These are phyloP conservation scores for Coenonympha arcania DNA, from an alignment of 2,888 invertebrate genomes.

Conservation along the genomic window DNA sequence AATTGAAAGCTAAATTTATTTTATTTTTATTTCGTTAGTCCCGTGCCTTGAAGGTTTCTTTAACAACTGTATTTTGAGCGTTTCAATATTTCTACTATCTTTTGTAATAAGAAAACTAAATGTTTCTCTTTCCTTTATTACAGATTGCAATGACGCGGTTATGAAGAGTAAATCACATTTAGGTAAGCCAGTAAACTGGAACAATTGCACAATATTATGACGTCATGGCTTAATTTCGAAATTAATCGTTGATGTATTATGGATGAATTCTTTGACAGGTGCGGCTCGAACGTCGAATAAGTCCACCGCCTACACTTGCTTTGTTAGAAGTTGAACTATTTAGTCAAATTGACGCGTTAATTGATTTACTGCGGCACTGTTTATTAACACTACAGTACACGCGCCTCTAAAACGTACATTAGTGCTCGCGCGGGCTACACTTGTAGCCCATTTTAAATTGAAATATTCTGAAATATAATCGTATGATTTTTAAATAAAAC, in stretches of 20 bases:
- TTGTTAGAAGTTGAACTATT: conserved; percentile 44
- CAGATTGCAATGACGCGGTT: conserved; percentile 63
- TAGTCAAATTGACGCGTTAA: conserved; percentile 51
- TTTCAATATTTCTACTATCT: background rate
- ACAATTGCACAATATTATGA: conserved; percentile 38
- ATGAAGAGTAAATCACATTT: conserved; percentile 55
- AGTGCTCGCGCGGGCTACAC: too few species aligned
- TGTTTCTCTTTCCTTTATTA: conserved; percentile 37
- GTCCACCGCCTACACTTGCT: conserved; percentile 50
- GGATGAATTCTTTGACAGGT: conserved; percentile 43
- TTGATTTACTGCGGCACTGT: conserved; percentile 40
- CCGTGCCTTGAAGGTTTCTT: background rate
- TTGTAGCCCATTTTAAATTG: too few species aligned
- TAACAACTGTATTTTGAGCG: background rate
- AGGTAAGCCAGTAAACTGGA: conserved; percentile 58
- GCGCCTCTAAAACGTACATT: too few species aligned
- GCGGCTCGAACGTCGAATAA: conserved; percentile 46
- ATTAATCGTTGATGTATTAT: conserved; percentile 49
- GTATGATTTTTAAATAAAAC: too few species aligned
- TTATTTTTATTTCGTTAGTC: background rate
- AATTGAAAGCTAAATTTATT: too few species aligned
- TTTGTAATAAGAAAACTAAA: background rate
- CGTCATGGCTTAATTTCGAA: conserved; percentile 42
- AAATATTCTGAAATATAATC: too few species aligned
- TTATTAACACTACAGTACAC: too few species aligned